Conservation (phyloP, 2,888 invertebrate genomes). For the Cabera pusaria region DNA sequence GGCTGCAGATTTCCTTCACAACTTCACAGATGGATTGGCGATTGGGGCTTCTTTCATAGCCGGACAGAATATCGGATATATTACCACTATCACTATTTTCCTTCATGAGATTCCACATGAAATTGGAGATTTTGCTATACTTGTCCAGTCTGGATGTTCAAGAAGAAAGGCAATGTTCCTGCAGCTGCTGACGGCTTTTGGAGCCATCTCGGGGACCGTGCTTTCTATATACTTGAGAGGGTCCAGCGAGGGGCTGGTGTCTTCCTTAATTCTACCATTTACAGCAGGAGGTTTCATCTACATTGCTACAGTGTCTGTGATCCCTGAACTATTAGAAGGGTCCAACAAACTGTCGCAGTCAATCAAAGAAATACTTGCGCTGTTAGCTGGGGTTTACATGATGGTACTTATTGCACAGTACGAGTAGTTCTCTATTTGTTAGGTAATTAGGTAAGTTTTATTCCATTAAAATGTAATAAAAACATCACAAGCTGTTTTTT, state of each 20-base stretch:
- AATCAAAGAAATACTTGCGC: constrained; percentile 93
- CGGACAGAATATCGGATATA: constrained; percentile 92
- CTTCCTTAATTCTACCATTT: constrained; percentile 96
- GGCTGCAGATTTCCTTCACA: constrained; percentile 99
- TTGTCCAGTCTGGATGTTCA: constrained; percentile 98
- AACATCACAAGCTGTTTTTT: constrained; percentile 38
- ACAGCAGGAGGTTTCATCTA: constrained; percentile 99
- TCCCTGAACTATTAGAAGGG: constrained; percentile 97
- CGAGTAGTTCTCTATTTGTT: constrained; percentile 50
- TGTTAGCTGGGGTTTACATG: constrained; percentile 95
- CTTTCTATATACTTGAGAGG: constrained; percentile 93
- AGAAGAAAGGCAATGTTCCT: constrained; percentile 96
- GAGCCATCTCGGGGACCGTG: constrained; percentile 96
- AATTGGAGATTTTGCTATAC: constrained; percentile 99
- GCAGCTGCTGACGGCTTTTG: constrained; percentile 96
- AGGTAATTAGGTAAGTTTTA: constrained; percentile 7
- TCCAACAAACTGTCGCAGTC: constrained; percentile 93
- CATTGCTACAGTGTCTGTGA: constrained; percentile 99
- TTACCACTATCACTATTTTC: constrained; percentile 97
- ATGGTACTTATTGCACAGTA: constrained; percentile 96
- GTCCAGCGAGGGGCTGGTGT: constrained; percentile 86
- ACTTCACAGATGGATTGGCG: constrained; percentile 99
- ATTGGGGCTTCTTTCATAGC: constrained; percentile 99
- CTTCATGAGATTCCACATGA: constrained; percentile 99
- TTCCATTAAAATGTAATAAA: constrained; percentile 22